Percentiles rank a stretch among this genome's conserved stretches.
These are phyloP conservation scores for Nowickia ferox DNA, from an alignment of 2,888 invertebrate genomes.

Conservation along the genomic window DNA sequence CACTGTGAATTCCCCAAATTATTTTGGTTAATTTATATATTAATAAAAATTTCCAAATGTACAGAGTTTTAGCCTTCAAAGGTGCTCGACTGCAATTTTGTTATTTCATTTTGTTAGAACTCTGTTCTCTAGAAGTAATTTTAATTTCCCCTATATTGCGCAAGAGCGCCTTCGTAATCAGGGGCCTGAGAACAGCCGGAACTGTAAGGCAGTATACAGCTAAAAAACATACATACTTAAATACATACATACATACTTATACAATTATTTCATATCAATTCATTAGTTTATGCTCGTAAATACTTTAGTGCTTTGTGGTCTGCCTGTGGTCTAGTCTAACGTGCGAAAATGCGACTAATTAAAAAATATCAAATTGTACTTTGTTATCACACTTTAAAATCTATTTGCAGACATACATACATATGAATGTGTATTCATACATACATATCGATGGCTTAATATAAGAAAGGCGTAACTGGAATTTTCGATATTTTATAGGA, in stretches of 20 bases:
- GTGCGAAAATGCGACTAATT: constrained; percentile 47
- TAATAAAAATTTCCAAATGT: too few relatives aligned
- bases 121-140: too few relatives aligned
- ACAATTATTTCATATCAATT: constrained; percentile 11
- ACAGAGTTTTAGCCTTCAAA: too few relatives aligned
- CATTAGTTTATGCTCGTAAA: constrained; percentile 23
- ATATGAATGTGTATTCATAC: too few relatives aligned
- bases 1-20: too few relatives aligned
- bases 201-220: not conserved
- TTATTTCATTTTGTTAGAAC: too few relatives aligned
- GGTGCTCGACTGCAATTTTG: too few relatives aligned
- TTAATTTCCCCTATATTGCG: not conserved
- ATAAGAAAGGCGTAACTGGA: too few relatives aligned
- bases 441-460: too few relatives aligned
- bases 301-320: constrained; percentile 18
- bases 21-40: too few relatives aligned
- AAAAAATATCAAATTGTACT: constrained; percentile 27
- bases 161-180: not conserved
- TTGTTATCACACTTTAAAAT: constrained; percentile 38
- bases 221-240: not conserved
- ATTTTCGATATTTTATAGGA: too few relatives aligned
- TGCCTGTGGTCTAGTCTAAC: constrained; percentile 56
- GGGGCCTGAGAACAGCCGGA: not conserved
- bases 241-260: not conserved
- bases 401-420: not conserved